Evolutionary conservation across 2,888 invertebrate species (phyloP), one percentile per base, ranked within the genome.

Genomic region (Pteria penguin): DNA sequence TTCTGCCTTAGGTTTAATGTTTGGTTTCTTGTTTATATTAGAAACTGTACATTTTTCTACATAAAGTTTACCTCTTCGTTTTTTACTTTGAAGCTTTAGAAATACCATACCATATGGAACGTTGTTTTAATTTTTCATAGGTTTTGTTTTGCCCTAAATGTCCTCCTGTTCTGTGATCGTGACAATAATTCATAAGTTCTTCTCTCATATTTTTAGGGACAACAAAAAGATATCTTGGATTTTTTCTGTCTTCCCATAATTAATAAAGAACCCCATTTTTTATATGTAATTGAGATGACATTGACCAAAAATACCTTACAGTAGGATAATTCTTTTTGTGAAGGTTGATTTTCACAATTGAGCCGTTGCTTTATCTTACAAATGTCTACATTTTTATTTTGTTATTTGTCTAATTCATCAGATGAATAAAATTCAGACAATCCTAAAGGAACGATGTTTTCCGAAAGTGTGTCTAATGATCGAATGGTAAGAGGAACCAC

Each of bases 101-200:
- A 11, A 73, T 54, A 0, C 61, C 61, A 61, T 73, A 52, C 67
- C 67, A 67, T 14, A 73, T 58, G 4, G 54, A 26, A 52, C 45
- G 32, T 31, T 58, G 33, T 45, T 58, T 72, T 5, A 72, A 3
- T 52, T 32, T 57, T 14, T 45, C 29, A 14, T 31, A 31, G 3
- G 74, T 60, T 62, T 74, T 74, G 5, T 52, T 29, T 31, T 61
- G 74, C n/a, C 68, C 68, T 18, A 67, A 52, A 32, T 74, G 74
- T 22, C 74, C 68, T 27, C 52, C 5, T 29, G 61, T 32, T 29
- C 24, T 26, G 8, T 27, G 18, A 27, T 74, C 68, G 55, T 68
- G 74, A 26, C 72, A 66, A n/a, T 31, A 52, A 22, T 31, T n/a
- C 3, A 61, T 4, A 14, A 61, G 45, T 31, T 66, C 29, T 1